A percentile compares a stretch with the other conserved stretches of the same genome.
Evolutionary conservation across 2,797 vertebrate species (phyloP).

Genomic region (Melanogrammus aeglefinus): DNA sequence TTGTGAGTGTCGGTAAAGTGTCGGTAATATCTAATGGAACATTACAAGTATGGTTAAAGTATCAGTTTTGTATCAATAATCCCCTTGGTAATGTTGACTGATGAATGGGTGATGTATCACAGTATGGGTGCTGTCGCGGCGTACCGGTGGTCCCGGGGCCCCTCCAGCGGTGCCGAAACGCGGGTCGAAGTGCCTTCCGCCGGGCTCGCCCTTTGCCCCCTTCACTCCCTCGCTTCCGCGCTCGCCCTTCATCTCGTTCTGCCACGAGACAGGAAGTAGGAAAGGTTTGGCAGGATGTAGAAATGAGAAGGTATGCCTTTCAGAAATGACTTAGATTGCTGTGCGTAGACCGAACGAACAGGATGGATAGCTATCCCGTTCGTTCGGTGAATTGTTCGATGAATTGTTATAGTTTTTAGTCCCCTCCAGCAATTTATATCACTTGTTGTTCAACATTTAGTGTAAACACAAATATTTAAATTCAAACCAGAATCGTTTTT

Average conservation of each 20-base stretch:
- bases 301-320: background rate
- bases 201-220: slow-evolving; percentile 85
- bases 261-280: background rate
- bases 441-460: background rate
- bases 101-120: background rate
- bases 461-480: background rate
- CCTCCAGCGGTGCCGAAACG: slow-evolving; percentile 60
- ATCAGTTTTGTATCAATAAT: background rate
- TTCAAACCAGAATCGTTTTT: background rate
- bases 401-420: too few relatives aligned
- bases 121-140: slow-evolving; percentile 24
- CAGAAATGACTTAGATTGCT: background rate
- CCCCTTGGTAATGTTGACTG: too few relatives aligned
- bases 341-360: background rate
- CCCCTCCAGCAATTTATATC: background rate
- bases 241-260: slow-evolving; percentile 81
- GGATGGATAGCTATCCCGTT: too few relatives aligned
- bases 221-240: slow-evolving; percentile 70
- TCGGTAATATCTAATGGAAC: too few relatives aligned
- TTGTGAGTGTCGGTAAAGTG: background rate
- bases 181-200: slow-evolving; percentile 73
- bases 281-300: background rate
- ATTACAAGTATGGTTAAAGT: background rate
- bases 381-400: too few relatives aligned
- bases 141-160: slow-evolving; percentile 74